phyloP scores from a whole-genome alignment of 2,113 vertebrate species.

The Corythaixoides concolor region DNA sequence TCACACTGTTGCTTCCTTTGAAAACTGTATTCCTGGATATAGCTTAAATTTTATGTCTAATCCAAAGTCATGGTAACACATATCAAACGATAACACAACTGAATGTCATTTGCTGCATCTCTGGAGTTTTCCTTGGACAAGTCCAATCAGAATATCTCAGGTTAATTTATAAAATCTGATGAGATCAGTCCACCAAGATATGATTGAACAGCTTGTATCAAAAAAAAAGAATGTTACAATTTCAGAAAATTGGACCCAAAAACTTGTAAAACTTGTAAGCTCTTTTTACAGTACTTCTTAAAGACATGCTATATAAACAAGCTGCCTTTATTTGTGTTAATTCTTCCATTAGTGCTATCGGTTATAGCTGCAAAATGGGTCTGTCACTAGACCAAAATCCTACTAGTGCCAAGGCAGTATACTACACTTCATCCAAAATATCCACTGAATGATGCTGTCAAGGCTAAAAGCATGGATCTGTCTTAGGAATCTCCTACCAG shows the following conservation, averaged over 20 bases:
- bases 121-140: neutral
- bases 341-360: neutral
- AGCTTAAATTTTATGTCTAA: neutral
- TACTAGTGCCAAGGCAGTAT: neutral
- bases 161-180: neutral
- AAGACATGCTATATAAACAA: neutral
- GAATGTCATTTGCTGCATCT: neutral
- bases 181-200: neutral
- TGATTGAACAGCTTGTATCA: fast-evolving
- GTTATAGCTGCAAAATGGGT: neutral
- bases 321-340: neutral
- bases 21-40: fast-evolving
- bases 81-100: neutral
- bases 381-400: neutral
- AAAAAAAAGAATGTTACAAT: neutral
- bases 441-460: fast-evolving
- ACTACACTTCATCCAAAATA: neutral
- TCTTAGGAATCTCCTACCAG: neutral
- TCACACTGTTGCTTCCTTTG: neutral
- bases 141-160: neutral
- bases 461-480: neutral
- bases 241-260: neutral
- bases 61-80: neutral
- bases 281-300: neutral
- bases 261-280: fast-evolving